These are phyloP conservation scores for Podargus strigoides DNA, from an alignment of 2,797 vertebrate species.

Conservation along the genomic window DNA sequence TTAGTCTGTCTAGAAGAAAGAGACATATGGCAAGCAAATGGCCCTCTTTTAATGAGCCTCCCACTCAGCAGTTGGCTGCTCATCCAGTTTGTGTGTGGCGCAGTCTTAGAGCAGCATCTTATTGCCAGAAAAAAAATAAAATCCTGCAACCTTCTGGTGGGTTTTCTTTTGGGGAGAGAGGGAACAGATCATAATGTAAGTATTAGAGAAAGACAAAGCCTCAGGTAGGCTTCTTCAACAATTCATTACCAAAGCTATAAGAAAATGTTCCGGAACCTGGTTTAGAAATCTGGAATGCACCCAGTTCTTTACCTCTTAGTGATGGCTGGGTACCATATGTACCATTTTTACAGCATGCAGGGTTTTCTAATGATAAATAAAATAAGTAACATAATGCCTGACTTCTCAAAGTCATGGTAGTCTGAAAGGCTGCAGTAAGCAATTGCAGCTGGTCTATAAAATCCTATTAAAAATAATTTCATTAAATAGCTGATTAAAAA, in stretches of 20 bases:
- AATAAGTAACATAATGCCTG: background rate
- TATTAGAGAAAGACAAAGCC: background rate
- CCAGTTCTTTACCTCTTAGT: background rate
- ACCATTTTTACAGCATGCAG: background rate
- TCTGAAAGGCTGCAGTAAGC: background rate
- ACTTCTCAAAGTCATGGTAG: background rate
- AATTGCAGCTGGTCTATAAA: background rate
- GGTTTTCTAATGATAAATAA: background rate
- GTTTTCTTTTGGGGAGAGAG: background rate
- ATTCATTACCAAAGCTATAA: background rate
- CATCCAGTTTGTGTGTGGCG: constrained; percentile 57
- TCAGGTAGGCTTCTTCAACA: background rate
- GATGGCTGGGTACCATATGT: background rate
- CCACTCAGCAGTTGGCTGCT: constrained; percentile 61
- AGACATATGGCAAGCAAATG: constrained; percentile 66
- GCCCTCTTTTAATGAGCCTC: constrained; percentile 58
- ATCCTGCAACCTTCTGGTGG: background rate
- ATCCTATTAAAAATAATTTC: background rate
- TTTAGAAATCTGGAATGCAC: background rate
- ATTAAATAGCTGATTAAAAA: background rate
- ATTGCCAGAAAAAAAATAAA: background rate
- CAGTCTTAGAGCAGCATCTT: constrained; percentile 9
- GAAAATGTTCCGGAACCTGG: background rate
- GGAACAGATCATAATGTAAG: background rate
- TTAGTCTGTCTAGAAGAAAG: constrained; percentile 49